Conservation (phyloP, 2,797 vertebrate genomes). For the Erethizon dorsatum region DNA sequence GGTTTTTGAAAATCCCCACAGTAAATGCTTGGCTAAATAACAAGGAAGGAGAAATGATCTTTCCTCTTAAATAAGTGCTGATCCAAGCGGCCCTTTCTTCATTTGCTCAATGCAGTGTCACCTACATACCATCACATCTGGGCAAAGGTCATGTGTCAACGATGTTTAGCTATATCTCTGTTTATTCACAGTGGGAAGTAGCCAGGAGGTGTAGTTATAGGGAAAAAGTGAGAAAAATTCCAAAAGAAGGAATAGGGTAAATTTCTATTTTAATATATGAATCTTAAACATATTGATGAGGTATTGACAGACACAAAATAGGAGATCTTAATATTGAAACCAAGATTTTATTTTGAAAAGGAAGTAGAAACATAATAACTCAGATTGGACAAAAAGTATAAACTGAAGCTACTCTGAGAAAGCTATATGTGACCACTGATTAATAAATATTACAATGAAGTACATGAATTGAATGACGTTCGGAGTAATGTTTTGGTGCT, state of each 20-base stretch:
- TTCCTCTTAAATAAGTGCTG: constrained; percentile 81
- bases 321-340: background rate
- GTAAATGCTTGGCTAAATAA: constrained; percentile 86
- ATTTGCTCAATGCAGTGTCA: constrained; percentile 77
- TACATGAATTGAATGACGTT: background rate
- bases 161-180: constrained; percentile 72
- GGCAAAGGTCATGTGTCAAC: constrained; percentile 78
- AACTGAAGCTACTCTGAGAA: background rate
- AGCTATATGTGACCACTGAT: background rate
- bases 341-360: background rate
- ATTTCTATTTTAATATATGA: constrained; percentile 37
- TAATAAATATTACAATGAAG: background rate
- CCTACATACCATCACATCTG: constrained; percentile 73
- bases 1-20: constrained; percentile 82
- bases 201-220: background rate
- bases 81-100: constrained; percentile 77
- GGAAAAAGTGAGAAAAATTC: background rate
- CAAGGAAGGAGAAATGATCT: constrained; percentile 81
- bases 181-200: constrained; percentile 76
- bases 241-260: background rate
- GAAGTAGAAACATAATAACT: background rate
- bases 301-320: background rate
- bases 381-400: background rate
- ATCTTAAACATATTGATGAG: background rate
- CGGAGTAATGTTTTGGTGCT: background rate